Conservation (phyloP, 2,113 vertebrate species). For the Nerophis ophidion region DNA sequence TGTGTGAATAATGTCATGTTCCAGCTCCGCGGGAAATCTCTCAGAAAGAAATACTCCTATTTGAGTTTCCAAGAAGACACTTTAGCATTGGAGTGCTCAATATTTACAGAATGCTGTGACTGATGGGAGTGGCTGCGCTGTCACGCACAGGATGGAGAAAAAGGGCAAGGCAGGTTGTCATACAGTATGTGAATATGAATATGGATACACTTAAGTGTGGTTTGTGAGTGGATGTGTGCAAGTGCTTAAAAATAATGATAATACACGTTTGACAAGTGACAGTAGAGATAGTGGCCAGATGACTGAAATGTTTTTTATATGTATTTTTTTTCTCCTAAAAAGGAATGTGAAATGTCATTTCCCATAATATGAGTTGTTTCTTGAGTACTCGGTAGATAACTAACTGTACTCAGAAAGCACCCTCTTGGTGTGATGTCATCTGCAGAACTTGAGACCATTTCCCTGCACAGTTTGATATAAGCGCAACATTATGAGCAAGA, state of each 20-base stretch:
- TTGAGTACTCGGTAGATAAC: no score
- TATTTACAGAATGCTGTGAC: conserved; percentile 38
- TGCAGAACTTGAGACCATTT: no score
- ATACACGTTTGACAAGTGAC: conserved; percentile 23
- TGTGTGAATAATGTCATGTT: conserved; percentile 25
- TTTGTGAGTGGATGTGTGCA: conserved; percentile 6
- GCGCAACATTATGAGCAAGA: no score
- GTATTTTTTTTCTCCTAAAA: no score
- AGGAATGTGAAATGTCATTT: no score
- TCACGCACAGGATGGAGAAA: conserved; percentile 5
- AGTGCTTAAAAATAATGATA: conserved; percentile 16
- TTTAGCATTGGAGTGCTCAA: conserved; percentile 24
- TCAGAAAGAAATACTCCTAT: conserved; percentile 34
- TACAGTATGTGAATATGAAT: neutral
- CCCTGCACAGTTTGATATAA: no score
- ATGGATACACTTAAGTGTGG: neutral
- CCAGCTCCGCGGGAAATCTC: conserved; percentile 38
- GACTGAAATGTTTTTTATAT: no score
- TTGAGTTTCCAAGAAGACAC: conserved; percentile 12
- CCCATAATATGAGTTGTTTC: no score
- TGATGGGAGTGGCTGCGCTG: conserved; percentile 5
- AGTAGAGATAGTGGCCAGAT: conserved; percentile 2
- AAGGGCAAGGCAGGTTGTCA: conserved; percentile 1
- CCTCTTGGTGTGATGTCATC: no score
- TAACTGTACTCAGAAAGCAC: no score